A percentile compares a stretch with the other conserved stretches of the same genome.
phyloP scores from a whole-genome alignment of 2,113 vertebrate genomes.

The Poecile atricapillus region DNA sequence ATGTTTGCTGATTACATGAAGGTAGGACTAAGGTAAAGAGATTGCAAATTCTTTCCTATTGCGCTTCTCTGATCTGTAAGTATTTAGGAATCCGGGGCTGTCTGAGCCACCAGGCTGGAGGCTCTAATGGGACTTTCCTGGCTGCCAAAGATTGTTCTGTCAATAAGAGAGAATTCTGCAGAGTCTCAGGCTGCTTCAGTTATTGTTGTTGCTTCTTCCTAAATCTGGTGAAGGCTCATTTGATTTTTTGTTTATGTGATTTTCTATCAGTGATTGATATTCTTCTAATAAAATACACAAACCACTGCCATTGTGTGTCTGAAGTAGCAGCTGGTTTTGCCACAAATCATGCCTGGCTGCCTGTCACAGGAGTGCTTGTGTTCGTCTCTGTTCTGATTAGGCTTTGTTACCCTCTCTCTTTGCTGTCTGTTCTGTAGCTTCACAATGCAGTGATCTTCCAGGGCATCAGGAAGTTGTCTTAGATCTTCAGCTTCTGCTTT shows the following conservation, averaged over 20 bases:
- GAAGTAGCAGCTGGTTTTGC: neutral
- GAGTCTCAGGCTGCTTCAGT: neutral
- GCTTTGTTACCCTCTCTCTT: neutral
- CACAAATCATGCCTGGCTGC: neutral
- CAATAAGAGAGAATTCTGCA: neutral
- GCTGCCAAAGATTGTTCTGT: neutral
- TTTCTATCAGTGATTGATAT: neutral
- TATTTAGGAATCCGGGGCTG: accelerated
- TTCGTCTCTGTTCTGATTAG: neutral
- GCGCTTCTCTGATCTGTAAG: neutral
- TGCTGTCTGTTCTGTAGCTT: neutral
- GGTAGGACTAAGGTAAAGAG: neutral
- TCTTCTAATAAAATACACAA: neutral
- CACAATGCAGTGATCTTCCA: neutral
- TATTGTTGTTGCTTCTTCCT: neutral
- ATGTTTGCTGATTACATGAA: neutral
- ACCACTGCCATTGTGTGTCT: neutral
- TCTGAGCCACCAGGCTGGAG: neutral
- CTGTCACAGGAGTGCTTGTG: neutral
- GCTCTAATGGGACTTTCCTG: neutral
- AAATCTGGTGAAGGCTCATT: neutral
- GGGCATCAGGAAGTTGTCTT: neutral
- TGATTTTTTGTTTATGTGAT: neutral
- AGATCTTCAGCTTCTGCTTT: neutral
- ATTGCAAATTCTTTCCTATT: neutral